phyloP scores from a whole-genome alignment of 2,888 invertebrate species.

The Trypoxylon attenuatum region DNA sequence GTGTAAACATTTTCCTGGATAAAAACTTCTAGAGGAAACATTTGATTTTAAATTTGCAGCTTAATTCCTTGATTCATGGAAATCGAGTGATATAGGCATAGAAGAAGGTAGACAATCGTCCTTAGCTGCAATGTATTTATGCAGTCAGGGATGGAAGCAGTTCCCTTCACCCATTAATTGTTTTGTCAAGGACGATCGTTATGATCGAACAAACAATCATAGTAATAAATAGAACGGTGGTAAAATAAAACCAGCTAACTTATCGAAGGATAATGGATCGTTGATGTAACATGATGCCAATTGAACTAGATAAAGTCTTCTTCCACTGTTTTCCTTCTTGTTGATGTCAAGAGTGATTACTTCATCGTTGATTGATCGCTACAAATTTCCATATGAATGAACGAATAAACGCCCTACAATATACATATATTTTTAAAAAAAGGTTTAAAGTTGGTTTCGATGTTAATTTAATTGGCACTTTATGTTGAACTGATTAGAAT shows the following conservation, averaged over 20 bases:
- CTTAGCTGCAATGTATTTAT: no score
- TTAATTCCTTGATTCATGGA: no score
- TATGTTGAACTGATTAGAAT: no score
- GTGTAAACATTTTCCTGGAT: no score
- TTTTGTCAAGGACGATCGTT: neutral
- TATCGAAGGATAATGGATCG: conserved; percentile 21
- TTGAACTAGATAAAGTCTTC: conserved; percentile 43
- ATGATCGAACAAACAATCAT: neutral
- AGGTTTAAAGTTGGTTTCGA: no score
- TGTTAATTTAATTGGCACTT: no score
- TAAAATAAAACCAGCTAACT: conserved; percentile 4
- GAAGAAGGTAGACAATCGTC: no score
- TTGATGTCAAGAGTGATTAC: conserved; percentile 41
- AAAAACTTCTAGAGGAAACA: no score
- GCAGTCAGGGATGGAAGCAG: neutral
- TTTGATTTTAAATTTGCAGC: no score
- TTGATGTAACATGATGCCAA: conserved; percentile 42
- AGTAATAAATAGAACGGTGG: neutral
- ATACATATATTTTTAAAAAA: no score
- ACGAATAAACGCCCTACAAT: conserved; percentile 35
- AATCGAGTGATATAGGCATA: no score
- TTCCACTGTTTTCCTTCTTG: conserved; percentile 32
- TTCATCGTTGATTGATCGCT: conserved; percentile 3
- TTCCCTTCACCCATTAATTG: neutral
- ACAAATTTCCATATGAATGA: no score